A percentile compares a stretch with the other conserved stretches of the same genome.
Conservation (phyloP, 2,113 vertebrate genomes). For the Tachycineta bicolor region DNA sequence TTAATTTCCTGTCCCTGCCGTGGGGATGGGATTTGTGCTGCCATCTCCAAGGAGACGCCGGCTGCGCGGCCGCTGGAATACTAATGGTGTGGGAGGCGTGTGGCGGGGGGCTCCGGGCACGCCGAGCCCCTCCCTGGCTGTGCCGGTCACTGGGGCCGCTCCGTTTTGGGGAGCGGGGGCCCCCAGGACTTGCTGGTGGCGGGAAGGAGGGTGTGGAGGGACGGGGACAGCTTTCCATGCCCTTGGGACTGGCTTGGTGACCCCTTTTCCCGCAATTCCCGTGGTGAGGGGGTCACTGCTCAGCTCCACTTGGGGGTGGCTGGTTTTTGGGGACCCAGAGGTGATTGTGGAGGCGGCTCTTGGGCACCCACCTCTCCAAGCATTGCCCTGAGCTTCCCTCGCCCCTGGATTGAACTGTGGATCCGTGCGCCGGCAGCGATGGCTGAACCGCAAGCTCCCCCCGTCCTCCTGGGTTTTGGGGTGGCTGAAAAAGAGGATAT, state of each 20-base stretch:
- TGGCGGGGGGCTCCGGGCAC: neutral
- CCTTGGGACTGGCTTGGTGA: fast-evolving
- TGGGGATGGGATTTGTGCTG: constrained; percentile 47
- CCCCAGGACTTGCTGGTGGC: neutral
- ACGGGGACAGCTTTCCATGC: neutral
- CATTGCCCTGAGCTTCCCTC: fast-evolving
- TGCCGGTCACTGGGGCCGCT: neutral
- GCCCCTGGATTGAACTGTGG: fast-evolving
- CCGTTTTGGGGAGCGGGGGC: neutral
- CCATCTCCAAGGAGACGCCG: constrained; percentile 60
- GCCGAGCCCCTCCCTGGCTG: neutral
- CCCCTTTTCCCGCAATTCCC: fast-evolving
- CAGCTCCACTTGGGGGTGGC: fast-evolving
- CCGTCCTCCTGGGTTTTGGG: fast-evolving
- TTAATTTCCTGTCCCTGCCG: constrained; percentile 62
- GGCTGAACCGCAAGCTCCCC: neutral
- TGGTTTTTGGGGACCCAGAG: neutral
- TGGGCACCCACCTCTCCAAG: neutral
- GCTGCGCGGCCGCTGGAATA: neutral
- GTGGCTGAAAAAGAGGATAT: neutral
- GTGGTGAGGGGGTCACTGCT: fast-evolving
- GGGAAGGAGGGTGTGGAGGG: neutral
- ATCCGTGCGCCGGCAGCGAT: fast-evolving
- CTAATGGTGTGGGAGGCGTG: neutral
- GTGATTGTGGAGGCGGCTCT: neutral